Conservation (phyloP, 2,888 invertebrate species). For the Leptogaster cylindrica region DNA sequence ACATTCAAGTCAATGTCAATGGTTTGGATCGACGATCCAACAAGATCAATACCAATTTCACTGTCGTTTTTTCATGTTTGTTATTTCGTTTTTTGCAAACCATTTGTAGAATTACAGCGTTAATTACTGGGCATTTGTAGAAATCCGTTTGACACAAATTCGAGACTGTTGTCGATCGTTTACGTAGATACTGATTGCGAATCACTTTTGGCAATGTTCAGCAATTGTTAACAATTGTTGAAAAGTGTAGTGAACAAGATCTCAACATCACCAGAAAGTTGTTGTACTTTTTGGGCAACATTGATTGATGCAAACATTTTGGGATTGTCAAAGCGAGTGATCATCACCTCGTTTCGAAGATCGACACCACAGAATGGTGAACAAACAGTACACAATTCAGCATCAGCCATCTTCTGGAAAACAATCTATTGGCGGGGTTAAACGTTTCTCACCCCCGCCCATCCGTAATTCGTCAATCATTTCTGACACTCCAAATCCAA, state of each 20-base stretch:
- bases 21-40: background rate
- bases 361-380: conserved; percentile 43
- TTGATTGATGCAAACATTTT: conserved; percentile 5
- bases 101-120: no score
- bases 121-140: no score
- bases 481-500: conserved; percentile 45
- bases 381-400: conserved; percentile 45
- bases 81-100: no score
- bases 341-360: conserved; percentile 18
- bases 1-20: conserved; percentile 10
- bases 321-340: background rate
- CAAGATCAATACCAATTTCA: no score
- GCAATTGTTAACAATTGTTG: background rate
- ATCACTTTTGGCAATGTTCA: background rate
- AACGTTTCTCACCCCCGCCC: conserved; percentile 42
- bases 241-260: background rate
- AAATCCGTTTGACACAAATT: no score
- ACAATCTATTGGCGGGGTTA: background rate
- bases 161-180: no score
- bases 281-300: no score
- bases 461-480: conserved; percentile 42
- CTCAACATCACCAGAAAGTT: no score
- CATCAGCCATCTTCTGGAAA: background rate
- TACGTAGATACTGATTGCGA: no score
- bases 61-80: conserved; percentile 9